Base-by-base conservation (phyloP, 2,888 invertebrate species). In the Athripsodes cinereus region DNA sequence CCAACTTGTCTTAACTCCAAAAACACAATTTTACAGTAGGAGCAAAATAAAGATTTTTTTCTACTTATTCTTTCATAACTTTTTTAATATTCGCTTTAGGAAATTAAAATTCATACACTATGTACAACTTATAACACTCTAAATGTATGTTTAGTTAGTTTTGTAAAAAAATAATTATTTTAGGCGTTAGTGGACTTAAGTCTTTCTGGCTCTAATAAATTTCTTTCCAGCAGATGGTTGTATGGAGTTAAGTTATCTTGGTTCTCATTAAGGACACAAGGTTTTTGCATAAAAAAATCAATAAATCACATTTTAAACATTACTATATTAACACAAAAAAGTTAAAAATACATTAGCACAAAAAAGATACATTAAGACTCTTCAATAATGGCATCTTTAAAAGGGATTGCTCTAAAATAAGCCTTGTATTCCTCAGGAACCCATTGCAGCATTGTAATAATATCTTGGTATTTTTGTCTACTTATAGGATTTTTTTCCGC, bases 211-310 rank as follows among this genome's bases (percentile, higher is more conserved):
- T 19, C 47, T 47, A 47, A 47, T 31, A 48, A 48, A 48, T 48
- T 48, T 48, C 21, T 20, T 48, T 48, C 34, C 34, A 3, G 16
- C 19, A 31, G 34, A 52, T 52, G 34, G 26, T 19, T 52, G 19
- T 52, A 52, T 52, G 52, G 52, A 52, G 52, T 52, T 52, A n/a
- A 52, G 52, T 52, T 52, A 52, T 52, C 31, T 52, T 52, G 34
- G 34, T 31, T 16, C 34, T 52, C 22, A 52, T 16, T 31, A 26
- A 26, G 47, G 47, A 13, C 20, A 19, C 21, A 47, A 47, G 47
- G 47, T 47, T 47, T 8, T 47, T 47, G 21, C 19, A 47, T 47
- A 20, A 47, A 47, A 47, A 47, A 47, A 47, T 16, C 50, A 22
- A 50, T 20, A 3, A 50, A 50, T 50, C 21, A 22, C n/a, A 22